Evolutionary conservation across 2,888 invertebrate species (phyloP).

Genomic region (Sussaba pulchella): DNA sequence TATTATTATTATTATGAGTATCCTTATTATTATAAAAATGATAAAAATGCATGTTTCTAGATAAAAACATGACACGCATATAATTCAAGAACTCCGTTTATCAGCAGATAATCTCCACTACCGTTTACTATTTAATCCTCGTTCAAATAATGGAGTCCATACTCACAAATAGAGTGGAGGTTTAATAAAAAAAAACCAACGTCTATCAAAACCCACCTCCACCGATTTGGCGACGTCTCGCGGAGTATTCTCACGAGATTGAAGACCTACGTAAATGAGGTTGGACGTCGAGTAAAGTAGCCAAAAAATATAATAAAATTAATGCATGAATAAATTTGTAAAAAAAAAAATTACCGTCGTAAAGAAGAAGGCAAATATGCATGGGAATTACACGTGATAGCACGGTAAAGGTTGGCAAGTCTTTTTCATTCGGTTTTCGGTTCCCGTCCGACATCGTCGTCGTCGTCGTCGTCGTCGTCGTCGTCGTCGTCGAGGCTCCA

Average conservation of each 20-base stretch:
- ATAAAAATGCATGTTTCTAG: too few relatives aligned
- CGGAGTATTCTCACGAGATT: slow-evolving; percentile 34
- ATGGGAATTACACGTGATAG: slow-evolving; percentile 77
- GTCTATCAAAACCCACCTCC: background rate
- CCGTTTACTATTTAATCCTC: background rate
- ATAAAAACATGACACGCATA: too few relatives aligned
- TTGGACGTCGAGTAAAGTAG: slow-evolving; percentile 11
- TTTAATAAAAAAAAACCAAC: slow-evolving; percentile 18
- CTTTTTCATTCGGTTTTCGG: too few relatives aligned
- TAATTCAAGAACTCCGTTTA: too few relatives aligned
- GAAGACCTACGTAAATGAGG: background rate
- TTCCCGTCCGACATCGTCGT: too few relatives aligned
- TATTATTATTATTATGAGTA: too few relatives aligned
- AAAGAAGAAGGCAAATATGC: slow-evolving; percentile 80
- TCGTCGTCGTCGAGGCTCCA: slow-evolving; percentile 54
- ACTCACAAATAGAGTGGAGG: background rate
- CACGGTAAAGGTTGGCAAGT: slow-evolving; percentile 43
- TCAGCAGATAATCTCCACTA: too few relatives aligned
- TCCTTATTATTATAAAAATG: too few relatives aligned
- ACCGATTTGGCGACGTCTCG: background rate
- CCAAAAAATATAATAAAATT: too few relatives aligned
- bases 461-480: slow-evolving; percentile 65
- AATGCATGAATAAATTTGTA: too few relatives aligned
- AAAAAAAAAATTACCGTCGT: slow-evolving; percentile 77
- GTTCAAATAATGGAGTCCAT: background rate